Base-by-base conservation (phyloP, 2,888 invertebrate species). In the Hoplodrina ambigua region DNA sequence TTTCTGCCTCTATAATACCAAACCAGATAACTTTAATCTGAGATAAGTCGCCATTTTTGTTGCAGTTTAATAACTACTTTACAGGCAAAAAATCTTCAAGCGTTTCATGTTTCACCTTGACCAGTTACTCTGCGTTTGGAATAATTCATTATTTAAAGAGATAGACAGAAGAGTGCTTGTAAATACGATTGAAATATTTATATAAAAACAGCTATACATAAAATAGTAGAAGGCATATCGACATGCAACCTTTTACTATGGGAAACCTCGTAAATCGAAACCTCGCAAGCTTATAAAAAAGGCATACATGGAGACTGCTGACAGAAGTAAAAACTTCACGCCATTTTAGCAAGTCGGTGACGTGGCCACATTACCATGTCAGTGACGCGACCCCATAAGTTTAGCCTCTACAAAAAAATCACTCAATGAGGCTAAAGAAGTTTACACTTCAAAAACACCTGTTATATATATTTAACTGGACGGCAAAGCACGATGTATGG, bases 91-190 rank as follows among this genome's bases (percentile, higher is more conserved):
- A 78, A 72, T 55, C 37, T 52, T 56, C 15, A 66, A 62, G 17
- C 61, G 25, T 76, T 69, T 64, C 54, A 58, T 52, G 55, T 54
- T 61, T 81, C 41, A 57, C 78, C 78, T 78, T 78, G 78, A 72
- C 72, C 66, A 52, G 60, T 52, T 30, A 41, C n/a, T 54, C 37
- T 54, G 37, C 46, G 25, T 52, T 67, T 17, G 44, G 6, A 63
- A 55, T 53, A 15, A 77, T 63, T 66, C 57, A 66, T 66, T 49
- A 56, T 44, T 19, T 60, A 62, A 66, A 69, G 44, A 53, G 61
- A 80, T 17, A 57, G 57, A 57, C 17, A 44, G 25, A 49, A 11
- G 25, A 44, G 30, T 53, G 49, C 13, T 25, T 71, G 25, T 61
- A 19, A 66, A 44, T 50, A 50, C 17, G 54, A 25, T 62, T 46